Percentiles rank a stretch among this genome's conserved stretches.
These are phyloP conservation scores for Myzus persicae DNA, from an alignment of 1,140 invertebrate genomes.

Conservation along the genomic window DNA sequence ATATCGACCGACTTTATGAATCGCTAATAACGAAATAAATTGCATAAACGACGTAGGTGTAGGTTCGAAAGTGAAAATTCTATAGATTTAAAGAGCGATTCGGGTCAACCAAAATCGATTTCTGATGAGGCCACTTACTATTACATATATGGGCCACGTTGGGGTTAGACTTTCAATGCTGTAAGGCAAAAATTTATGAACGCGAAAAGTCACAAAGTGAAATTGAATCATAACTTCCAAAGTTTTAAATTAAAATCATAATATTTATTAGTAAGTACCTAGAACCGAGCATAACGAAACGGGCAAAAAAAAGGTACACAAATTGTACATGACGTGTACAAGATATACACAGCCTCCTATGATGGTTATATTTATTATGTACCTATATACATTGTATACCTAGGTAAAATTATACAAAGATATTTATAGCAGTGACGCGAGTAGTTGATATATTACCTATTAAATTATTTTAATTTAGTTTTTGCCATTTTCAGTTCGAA, in stretches of 20 bases:
- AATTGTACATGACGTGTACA: no score
- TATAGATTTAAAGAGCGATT: background rate
- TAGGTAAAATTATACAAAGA: background rate
- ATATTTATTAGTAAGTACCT: background rate
- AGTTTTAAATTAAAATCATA: background rate
- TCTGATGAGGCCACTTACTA: background rate
- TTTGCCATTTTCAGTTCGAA: background rate
- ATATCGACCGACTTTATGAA: background rate
- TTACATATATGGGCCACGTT: background rate
- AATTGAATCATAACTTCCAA: background rate
- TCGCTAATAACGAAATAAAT: background rate
- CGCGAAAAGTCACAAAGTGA: background rate
- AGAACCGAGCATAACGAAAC: no score
- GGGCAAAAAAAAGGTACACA: no score
- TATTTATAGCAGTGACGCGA: background rate
- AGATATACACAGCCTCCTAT: background rate
- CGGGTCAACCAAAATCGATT: slow-evolving; percentile 3
- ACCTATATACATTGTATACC: no score
- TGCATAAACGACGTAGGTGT: background rate
- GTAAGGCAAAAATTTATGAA: background rate
- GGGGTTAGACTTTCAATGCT: background rate
- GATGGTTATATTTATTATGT: background rate
- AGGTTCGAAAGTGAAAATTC: background rate
- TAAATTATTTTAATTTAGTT: slow-evolving; percentile 1
- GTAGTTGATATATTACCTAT: background rate